A percentile compares a stretch with the other conserved stretches of the same genome.
Evolutionary conservation across 2,888 invertebrate genomes (phyloP).

Genomic region (Drepana falcataria): DNA sequence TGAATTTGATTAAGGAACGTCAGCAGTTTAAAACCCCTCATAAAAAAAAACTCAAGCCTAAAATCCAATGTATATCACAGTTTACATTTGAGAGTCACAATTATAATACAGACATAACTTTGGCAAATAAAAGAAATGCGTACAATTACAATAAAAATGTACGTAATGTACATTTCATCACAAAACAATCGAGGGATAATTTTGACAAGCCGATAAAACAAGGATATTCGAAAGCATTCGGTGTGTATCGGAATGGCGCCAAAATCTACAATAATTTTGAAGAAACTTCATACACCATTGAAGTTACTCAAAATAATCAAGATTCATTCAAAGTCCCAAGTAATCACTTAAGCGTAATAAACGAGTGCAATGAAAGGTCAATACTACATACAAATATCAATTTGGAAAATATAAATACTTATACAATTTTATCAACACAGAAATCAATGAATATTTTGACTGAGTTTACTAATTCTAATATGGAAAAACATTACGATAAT

Average conservation of each 20-base stretch:
- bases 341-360: neutral
- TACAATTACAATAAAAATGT: conserved; percentile 6
- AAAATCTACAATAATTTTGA: conserved; percentile 7
- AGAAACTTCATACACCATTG: conserved; percentile 31
- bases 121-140: conserved; percentile 1
- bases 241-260: conserved; percentile 5
- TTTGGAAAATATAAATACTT: neutral
- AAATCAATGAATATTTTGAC: neutral
- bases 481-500: neutral
- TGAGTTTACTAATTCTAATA: neutral
- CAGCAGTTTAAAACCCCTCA: neutral
- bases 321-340: neutral
- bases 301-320: conserved; percentile 22
- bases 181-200: conserved; percentile 37
- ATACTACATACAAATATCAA: neutral
- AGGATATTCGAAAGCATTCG: neutral
- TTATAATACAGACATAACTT: conserved; percentile 15
- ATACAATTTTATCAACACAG: neutral
- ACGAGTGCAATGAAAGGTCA: too few species aligned
- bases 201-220: conserved; percentile 18
- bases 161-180: conserved; percentile 24
- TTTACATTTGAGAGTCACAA: conserved; percentile 47
- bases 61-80: conserved; percentile 7
- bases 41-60: neutral
- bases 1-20: neutral